phyloP scores from a whole-genome alignment of 2,113 vertebrate species.

The Coptodon rendalli region DNA sequence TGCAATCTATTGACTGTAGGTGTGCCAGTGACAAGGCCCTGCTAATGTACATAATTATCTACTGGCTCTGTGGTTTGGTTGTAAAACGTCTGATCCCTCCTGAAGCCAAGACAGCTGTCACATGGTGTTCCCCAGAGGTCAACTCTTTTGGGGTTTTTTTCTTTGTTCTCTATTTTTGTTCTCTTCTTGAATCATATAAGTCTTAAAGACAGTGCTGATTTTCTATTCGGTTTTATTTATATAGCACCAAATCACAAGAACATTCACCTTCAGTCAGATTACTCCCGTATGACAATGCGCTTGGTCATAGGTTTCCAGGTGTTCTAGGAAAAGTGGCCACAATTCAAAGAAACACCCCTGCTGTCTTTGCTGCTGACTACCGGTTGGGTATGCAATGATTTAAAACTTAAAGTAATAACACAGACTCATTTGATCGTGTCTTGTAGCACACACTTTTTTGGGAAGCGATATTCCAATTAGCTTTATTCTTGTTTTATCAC shows the following conservation, averaged over 20 bases:
- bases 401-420: background rate
- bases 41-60: background rate
- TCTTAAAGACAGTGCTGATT: background rate
- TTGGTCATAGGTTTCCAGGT: background rate
- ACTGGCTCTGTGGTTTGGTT: background rate
- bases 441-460: background rate
- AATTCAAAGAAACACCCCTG: background rate
- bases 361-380: background rate
- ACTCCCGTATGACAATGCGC: background rate
- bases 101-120: background rate
- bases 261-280: background rate
- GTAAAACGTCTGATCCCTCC: background rate
- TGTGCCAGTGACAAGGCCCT: background rate
- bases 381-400: background rate
- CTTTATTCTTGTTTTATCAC: background rate
- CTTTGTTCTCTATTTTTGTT: background rate
- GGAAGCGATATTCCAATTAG: background rate
- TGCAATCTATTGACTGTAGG: background rate
- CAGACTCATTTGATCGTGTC: background rate
- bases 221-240: background rate
- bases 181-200: background rate
- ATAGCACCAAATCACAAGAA: background rate
- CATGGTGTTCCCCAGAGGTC: background rate
- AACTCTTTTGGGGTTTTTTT: background rate
- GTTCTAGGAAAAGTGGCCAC: background rate